Conservation (phyloP, 2,888 invertebrate genomes). For the Fissipunctia ypsillon region DNA sequence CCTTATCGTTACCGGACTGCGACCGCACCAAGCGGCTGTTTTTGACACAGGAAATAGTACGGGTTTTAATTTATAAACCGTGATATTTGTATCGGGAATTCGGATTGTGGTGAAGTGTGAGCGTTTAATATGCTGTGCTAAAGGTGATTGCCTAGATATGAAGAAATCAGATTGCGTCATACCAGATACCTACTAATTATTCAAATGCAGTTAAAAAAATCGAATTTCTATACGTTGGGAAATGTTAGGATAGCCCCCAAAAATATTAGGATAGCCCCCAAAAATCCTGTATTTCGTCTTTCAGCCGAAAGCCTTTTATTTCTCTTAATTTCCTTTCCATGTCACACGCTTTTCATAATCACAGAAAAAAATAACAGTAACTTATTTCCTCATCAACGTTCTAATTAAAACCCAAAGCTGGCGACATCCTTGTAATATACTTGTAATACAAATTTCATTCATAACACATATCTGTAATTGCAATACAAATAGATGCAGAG, state of each 20-base stretch:
- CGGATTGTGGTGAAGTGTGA: background rate
- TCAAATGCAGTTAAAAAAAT: background rate
- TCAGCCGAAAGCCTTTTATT: background rate
- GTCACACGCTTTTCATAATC: background rate
- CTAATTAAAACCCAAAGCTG: background rate
- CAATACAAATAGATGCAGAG: slow-evolving; percentile 10
- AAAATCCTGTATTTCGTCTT: too few relatives aligned
- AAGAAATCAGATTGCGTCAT: background rate
- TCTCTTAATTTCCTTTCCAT: background rate
- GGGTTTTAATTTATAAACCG: background rate
- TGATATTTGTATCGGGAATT: slow-evolving; percentile 7
- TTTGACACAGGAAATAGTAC: slow-evolving; percentile 26
- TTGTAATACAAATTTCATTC: slow-evolving; percentile 30
- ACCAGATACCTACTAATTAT: too few relatives aligned
- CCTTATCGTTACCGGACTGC: slow-evolving; percentile 29
- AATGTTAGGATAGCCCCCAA: background rate
- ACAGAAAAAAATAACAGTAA: background rate
- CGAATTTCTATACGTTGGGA: background rate
- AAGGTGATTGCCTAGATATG: background rate
- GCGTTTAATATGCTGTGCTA: background rate
- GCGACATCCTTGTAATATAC: background rate
- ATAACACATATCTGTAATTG: slow-evolving; percentile 14
- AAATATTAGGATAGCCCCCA: background rate
- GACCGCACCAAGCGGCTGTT: slow-evolving; percentile 1
- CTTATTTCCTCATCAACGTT: slow-evolving; percentile 9